A percentile compares a stretch with the other conserved stretches of the same genome.
phyloP scores from a whole-genome alignment of 2,113 vertebrate genomes.

The Puffinus mauretanicus region DNA sequence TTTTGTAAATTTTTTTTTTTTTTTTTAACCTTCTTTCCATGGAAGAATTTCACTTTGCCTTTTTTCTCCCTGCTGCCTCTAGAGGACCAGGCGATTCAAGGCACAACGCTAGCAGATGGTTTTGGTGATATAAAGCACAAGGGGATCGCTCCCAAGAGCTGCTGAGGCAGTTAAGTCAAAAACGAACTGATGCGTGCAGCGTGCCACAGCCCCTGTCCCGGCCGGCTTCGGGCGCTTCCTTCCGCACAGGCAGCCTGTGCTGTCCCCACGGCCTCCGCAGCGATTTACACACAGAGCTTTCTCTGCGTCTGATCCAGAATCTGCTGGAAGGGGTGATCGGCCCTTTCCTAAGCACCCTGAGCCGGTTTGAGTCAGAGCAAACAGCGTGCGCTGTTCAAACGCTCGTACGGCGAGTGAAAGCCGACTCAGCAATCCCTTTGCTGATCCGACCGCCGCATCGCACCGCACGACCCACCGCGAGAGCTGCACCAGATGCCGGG shows the following conservation, averaged over 20 bases:
- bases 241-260: background rate
- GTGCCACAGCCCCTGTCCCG: background rate
- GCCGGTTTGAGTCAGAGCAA: background rate
- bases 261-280: background rate
- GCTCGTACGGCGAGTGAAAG: background rate
- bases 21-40: background rate
- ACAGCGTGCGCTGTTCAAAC: rapidly evolving
- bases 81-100: constrained; percentile 51
- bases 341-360: background rate
- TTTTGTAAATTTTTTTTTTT: background rate
- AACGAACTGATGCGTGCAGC: background rate
- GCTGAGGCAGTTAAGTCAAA: background rate
- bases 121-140: constrained; percentile 18
- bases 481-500: rapidly evolving
- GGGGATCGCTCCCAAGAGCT: constrained; percentile 9
- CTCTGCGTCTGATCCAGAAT: background rate
- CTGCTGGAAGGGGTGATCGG: background rate
- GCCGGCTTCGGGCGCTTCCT: background rate
- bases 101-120: constrained; percentile 58
- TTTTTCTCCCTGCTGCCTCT: constrained; percentile 58
- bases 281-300: background rate
- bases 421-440: rapidly evolving
- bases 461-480: too few relatives aligned
- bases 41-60: constrained; percentile 46
- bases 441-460: background rate